Conservation (phyloP, 2,113 vertebrate species). For the Paradisaea rubra region DNA sequence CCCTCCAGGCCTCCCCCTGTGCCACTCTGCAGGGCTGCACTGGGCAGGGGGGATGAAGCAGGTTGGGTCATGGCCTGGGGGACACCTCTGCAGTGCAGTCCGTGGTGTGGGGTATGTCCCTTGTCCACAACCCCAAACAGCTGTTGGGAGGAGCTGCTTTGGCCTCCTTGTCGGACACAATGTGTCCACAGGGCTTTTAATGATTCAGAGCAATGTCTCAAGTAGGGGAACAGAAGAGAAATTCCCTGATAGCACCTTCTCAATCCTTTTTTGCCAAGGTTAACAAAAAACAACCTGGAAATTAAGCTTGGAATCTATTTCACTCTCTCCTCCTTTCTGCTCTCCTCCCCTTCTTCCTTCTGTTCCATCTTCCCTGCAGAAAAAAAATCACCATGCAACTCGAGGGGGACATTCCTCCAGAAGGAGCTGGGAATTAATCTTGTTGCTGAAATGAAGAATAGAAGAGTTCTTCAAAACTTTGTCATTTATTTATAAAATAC, state of each 20-base stretch:
- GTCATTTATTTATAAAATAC: neutral
- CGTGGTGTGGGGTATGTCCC: neutral
- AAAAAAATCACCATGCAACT: neutral
- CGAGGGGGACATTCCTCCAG: neutral
- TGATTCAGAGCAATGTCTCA: neutral
- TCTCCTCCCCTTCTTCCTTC: neutral
- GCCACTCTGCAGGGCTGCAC: neutral
- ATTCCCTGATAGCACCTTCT: neutral
- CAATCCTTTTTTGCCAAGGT: neutral
- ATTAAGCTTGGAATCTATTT: neutral
- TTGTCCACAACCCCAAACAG: neutral
- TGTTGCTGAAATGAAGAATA: neutral
- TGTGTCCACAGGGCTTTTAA: neutral
- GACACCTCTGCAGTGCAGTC: neutral
- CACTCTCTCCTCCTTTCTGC: neutral
- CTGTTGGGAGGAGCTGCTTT: neutral
- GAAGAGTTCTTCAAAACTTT: slow-evolving; percentile 24
- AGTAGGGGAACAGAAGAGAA: neutral
- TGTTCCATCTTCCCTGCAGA: neutral
- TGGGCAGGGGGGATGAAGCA: neutral
- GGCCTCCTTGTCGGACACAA: neutral
- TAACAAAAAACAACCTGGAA: too few species aligned
- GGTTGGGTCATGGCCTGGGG: neutral
- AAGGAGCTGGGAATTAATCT: neutral
- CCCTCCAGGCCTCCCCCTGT: neutral